Percentiles rank a stretch among this genome's conserved stretches.
Evolutionary conservation across 1,140 invertebrate genomes (phyloP).

Genomic region (Branchinecta lynchi): DNA sequence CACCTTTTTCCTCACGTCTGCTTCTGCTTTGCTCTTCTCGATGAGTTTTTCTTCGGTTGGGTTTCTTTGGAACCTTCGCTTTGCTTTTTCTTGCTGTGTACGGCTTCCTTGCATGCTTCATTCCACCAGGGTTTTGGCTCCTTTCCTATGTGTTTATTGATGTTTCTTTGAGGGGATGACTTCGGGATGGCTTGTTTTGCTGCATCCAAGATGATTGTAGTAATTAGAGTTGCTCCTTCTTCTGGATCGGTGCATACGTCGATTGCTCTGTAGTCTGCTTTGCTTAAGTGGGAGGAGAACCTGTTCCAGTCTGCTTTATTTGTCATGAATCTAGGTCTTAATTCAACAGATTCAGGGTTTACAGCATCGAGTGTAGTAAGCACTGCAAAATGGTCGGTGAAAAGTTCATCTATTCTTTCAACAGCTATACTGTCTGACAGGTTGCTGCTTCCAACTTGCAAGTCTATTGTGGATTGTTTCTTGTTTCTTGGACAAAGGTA

Average conservation of each 20-base stretch:
- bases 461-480: neutral
- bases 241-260: neutral
- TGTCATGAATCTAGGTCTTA: neutral
- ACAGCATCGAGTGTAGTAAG: neutral
- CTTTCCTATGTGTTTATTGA: neutral
- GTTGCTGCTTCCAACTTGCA: neutral
- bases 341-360: neutral
- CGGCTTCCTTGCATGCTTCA: neutral
- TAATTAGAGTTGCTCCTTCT: neutral
- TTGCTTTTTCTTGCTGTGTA: neutral
- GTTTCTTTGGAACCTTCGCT: neutral
- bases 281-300: neutral
- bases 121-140: neutral
- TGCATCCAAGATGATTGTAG: neutral
- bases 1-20: neutral
- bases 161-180: neutral
- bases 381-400: neutral
- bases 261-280: neutral
- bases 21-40: neutral
- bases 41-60: neutral
- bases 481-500: neutral
- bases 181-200: neutral
- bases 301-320: neutral
- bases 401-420: slow-evolving; percentile 1
- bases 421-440: neutral